Percentiles rank a stretch among this genome's conserved stretches.
These are phyloP conservation scores for Ophiothrix spiculata DNA, from an alignment of 35 echinoderm and acorn worm species.

Conservation along the genomic window DNA sequence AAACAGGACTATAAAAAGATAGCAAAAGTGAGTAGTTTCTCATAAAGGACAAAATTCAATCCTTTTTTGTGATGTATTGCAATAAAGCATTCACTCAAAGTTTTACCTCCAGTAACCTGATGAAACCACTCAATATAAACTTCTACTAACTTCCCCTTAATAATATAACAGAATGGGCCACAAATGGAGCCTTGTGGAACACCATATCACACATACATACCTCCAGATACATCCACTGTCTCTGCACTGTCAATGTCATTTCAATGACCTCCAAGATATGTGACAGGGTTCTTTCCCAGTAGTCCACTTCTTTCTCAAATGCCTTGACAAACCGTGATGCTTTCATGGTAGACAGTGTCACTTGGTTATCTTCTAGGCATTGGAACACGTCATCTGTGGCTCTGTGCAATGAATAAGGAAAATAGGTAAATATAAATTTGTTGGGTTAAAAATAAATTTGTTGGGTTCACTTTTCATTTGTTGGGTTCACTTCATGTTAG, in stretches of 20 bases:
- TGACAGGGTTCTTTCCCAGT: conserved; percentile 96
- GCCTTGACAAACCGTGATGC: conserved; percentile 96
- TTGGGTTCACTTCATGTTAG: neutral
- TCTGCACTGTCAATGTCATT: conserved; percentile 84
- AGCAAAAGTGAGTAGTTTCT: too few relatives aligned
- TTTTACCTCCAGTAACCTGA: too few relatives aligned
- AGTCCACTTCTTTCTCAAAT: conserved; percentile 97
- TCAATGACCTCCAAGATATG: conserved; percentile 99
- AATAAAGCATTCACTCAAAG: too few relatives aligned
- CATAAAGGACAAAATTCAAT: too few relatives aligned
- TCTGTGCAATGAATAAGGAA: conserved; percentile 32
- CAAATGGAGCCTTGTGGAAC: too few relatives aligned
- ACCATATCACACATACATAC: too few relatives aligned
- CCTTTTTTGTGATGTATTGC: too few relatives aligned
- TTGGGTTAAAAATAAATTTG: conserved; percentile 13
- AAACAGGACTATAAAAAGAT: too few relatives aligned
- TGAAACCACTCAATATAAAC: too few relatives aligned
- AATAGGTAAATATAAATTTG: too few relatives aligned
- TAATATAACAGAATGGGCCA: too few relatives aligned
- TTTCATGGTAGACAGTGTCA: conserved; percentile 95
- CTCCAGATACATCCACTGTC: conserved; percentile 98
- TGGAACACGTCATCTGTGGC: conserved; percentile 95
- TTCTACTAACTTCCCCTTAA: too few relatives aligned
- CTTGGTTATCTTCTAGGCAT: conserved; percentile 91
- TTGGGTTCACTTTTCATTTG: neutral